Percentiles rank a stretch among this genome's conserved stretches.
These are phyloP conservation scores for Acronicta psi DNA, from an alignment of 2,888 invertebrate species.

Conservation along the genomic window DNA sequence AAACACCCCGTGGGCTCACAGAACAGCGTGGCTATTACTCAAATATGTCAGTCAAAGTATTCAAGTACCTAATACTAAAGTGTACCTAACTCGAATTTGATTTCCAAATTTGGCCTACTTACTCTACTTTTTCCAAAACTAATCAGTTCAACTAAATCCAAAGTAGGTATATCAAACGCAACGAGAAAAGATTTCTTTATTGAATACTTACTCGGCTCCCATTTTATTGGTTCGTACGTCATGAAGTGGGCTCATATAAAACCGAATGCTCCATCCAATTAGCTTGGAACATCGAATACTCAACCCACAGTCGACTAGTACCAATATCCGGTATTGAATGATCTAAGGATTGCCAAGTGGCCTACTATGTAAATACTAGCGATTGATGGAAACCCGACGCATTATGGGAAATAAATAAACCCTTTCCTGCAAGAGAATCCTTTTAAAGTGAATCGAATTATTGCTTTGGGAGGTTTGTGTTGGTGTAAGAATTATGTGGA, in stretches of 20 bases:
- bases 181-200: conserved; percentile 50
- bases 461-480: conserved; percentile 22
- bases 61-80: neutral
- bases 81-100: neutral
- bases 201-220: conserved; percentile 43
- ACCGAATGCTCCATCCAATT: conserved; percentile 63
- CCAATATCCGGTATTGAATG: conserved; percentile 71
- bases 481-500: conserved; percentile 9
- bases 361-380: conserved; percentile 57
- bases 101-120: conserved; percentile 4
- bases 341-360: conserved; percentile 59
- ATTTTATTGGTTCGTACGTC: conserved; percentile 56
- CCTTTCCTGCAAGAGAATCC: conserved; percentile 37
- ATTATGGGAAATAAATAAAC: conserved; percentile 55
- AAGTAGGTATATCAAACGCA: conserved; percentile 33
- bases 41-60: no score
- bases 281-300: conserved; percentile 58
- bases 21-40: no score
- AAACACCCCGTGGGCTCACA: no score
- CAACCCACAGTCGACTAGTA: conserved; percentile 55
- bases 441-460: conserved; percentile 42
- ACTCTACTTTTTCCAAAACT: conserved; percentile 23
- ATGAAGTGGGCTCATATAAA: conserved; percentile 62
- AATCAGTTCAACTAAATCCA: conserved; percentile 40
- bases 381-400: conserved; percentile 42